A percentile compares a stretch with the other conserved stretches of the same genome.
phyloP scores from a whole-genome alignment of 2,113 vertebrate species.

The Sander vitreus region DNA sequence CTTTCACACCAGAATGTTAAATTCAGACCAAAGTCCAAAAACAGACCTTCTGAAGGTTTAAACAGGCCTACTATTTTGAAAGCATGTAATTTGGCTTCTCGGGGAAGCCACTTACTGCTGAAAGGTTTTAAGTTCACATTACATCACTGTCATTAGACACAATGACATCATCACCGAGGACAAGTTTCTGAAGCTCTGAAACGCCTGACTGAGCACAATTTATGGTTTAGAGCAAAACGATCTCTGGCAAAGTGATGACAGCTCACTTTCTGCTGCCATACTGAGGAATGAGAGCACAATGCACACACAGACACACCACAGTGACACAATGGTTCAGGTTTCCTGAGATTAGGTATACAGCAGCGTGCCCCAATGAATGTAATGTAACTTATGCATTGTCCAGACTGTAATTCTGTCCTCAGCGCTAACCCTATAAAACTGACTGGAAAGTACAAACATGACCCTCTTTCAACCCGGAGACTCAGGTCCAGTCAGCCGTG shows the following conservation, averaged over 20 bases:
- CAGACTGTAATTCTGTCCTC: conserved; percentile 47
- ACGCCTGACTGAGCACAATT: conserved; percentile 69
- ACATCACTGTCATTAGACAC: conserved; percentile 76
- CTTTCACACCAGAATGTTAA: conserved; percentile 41
- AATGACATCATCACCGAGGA: conserved; percentile 72
- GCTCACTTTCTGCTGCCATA: conserved; percentile 55
- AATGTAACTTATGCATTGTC: conserved; percentile 49
- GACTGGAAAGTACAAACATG: conserved; percentile 36
- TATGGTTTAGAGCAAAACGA: conserved; percentile 59
- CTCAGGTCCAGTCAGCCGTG: conserved; percentile 36
- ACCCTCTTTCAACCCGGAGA: conserved; percentile 16
- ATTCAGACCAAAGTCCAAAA: conserved; percentile 48
- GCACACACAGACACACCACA: conserved; percentile 24
- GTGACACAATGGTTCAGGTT: conserved; percentile 51
- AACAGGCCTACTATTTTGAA: conserved; percentile 49
- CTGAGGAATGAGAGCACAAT: conserved; percentile 19
- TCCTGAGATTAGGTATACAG: conserved; percentile 68
- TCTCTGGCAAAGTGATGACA: conserved; percentile 59
- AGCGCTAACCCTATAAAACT: conserved; percentile 26
- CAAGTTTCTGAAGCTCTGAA: conserved; percentile 52
- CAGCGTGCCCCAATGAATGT: conserved; percentile 50
- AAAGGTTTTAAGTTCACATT: conserved; percentile 64
- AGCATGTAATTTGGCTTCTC: conserved; percentile 72
- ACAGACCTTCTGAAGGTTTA: conserved; percentile 31
- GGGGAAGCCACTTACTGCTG: conserved; percentile 35